Conservation (phyloP, 35 echinoderm and acorn worm genomes). For the Ophiothrix spiculata region DNA sequence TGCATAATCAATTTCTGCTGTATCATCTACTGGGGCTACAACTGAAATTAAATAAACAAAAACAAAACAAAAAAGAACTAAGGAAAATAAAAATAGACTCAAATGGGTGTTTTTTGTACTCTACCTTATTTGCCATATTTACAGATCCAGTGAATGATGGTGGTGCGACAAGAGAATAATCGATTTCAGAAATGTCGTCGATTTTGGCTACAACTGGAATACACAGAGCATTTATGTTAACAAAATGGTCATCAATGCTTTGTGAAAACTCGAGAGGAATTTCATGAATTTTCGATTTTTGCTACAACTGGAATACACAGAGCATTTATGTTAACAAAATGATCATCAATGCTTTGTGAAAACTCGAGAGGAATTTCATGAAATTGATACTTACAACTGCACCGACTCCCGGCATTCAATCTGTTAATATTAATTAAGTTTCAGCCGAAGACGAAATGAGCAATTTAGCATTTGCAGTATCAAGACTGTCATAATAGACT, state of each 20-base stretch:
- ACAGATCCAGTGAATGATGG: constrained; percentile 28
- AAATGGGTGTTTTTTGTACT: too few species aligned
- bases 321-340: too few species aligned
- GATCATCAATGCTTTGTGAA: too few species aligned
- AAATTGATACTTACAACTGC: background rate
- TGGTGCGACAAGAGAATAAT: constrained; percentile 17
- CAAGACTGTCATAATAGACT: too few species aligned
- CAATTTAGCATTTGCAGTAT: background rate
- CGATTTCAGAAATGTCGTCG: constrained; percentile 17
- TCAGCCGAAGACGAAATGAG: background rate
- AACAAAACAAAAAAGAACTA: too few species aligned
- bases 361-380: too few species aligned
- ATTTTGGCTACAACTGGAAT: constrained; percentile 17
- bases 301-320: too few species aligned
- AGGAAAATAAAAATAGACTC: too few species aligned
- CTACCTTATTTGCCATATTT: constrained; percentile 32
- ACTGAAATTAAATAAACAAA: too few species aligned
- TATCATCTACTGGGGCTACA: too few species aligned
- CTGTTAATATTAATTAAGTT: background rate
- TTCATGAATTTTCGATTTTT: too few species aligned
- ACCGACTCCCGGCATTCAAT: background rate
- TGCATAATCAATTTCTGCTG: too few species aligned
- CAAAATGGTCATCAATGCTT: background rate
- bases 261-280: background rate
- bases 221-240: background rate